These are phyloP conservation scores for Alcedo quadribrachys DNA, from an alignment of 2,797 vertebrate genomes.

Conservation along the genomic window DNA sequence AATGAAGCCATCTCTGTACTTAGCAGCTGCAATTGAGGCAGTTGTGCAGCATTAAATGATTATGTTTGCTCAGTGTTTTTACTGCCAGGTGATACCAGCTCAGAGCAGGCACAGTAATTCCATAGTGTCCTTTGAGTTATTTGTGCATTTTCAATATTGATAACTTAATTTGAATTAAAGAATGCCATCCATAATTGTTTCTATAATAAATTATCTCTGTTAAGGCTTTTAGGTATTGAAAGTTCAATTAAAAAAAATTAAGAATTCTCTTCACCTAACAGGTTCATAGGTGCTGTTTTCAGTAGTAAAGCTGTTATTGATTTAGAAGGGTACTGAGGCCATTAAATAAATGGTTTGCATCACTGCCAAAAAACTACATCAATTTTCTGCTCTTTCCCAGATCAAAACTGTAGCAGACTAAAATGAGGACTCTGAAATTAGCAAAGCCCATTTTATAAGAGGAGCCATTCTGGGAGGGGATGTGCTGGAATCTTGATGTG, in stretches of 20 bases:
- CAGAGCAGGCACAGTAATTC: not conserved
- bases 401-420: not conserved
- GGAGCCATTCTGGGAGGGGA: not conserved
- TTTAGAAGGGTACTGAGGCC: not conserved
- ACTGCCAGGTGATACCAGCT: not conserved
- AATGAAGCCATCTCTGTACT: not conserved
- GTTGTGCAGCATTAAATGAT: not conserved
- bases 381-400: not conserved
- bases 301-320: not conserved
- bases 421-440: not conserved
- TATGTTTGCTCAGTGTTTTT: not conserved
- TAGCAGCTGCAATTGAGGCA: not conserved
- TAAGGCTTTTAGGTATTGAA: not conserved
- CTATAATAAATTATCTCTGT: not conserved
- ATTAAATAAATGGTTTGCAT: not conserved
- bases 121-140: fast-evolving
- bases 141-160: not conserved
- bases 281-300: not conserved
- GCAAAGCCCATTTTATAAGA: not conserved
- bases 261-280: not conserved
- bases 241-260: not conserved
- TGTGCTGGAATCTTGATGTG: not conserved
- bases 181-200: not conserved
- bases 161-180: not conserved
- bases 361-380: not conserved